These are phyloP conservation scores for Parazoanthus atlanticus DNA, from an alignment of 92 coral and sea anemone species.

Conservation along the genomic window DNA sequence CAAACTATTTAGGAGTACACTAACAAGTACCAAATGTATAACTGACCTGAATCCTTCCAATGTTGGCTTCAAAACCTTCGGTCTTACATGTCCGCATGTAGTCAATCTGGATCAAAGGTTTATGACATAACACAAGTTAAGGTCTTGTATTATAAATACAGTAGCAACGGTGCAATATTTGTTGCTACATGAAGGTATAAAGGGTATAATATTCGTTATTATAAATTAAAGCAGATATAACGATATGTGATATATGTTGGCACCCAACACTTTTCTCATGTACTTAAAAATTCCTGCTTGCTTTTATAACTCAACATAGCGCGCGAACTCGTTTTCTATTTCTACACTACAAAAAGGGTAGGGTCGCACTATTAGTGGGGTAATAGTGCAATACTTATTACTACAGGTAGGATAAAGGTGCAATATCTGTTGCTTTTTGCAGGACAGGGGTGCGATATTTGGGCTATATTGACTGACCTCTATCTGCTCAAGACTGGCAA, in stretches of 20 bases:
- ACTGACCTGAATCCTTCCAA: conserved; percentile 93
- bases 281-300: too few species aligned
- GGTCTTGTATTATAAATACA: too few species aligned
- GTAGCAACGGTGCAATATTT: neutral
- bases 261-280: too few species aligned
- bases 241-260: too few species aligned
- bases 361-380: too few species aligned
- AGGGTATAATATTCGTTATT: neutral
- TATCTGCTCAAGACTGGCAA: conserved; percentile 87
- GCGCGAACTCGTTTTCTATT: too few species aligned
- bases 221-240: too few species aligned
- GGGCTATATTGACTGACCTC: conserved; percentile 62
- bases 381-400: neutral
- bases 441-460: neutral
- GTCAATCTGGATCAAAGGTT: conserved; percentile 68
- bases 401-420: neutral
- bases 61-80: conserved; percentile 81
- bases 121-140: neutral
- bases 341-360: too few species aligned
- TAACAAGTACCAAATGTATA: neutral
- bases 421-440: neutral
- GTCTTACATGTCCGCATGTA: conserved; percentile 73
- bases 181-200: too few species aligned
- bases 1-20: too few species aligned
- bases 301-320: too few species aligned